phyloP scores from a whole-genome alignment of 2,888 invertebrate species.

The Cecidostiba fungosa region DNA sequence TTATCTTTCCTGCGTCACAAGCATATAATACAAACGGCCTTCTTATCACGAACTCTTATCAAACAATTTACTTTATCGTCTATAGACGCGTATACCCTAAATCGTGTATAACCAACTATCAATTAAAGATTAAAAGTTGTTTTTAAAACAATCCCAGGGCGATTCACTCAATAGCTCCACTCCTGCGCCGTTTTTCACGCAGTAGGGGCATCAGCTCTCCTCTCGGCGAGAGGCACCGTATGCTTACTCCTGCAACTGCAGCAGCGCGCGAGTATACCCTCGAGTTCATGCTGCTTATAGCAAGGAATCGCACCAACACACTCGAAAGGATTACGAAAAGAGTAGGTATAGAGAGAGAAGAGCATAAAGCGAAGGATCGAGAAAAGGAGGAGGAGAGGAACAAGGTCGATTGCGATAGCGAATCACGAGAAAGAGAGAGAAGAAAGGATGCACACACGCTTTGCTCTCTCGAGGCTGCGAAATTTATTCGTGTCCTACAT shows the following conservation, averaged over 20 bases:
- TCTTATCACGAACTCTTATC: not conserved
- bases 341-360: not conserved
- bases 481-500: constrained; percentile 48
- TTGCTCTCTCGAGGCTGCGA: constrained; percentile 3
- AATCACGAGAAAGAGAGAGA: constrained; percentile 6
- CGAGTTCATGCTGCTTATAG: not conserved
- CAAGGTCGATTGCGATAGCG: constrained; percentile 51
- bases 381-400: constrained; percentile 17
- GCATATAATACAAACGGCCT: not conserved
- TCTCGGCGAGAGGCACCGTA: constrained; percentile 19
- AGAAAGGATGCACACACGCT: constrained; percentile 19
- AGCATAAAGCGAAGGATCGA: not conserved
- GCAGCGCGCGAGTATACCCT: not conserved
- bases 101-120: too few relatives aligned
- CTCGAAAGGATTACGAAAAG: constrained; percentile 34
- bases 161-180: not conserved
- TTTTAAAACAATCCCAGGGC: not conserved
- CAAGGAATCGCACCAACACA: not conserved
- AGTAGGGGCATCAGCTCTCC: constrained; percentile 22
- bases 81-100: too few relatives aligned
- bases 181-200: constrained; percentile 52
- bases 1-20: not conserved
- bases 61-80: not conserved
- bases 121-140: too few relatives aligned
- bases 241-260: not conserved